These are phyloP conservation scores for Acronicta psi DNA, from an alignment of 2,888 invertebrate species.

Conservation along the genomic window DNA sequence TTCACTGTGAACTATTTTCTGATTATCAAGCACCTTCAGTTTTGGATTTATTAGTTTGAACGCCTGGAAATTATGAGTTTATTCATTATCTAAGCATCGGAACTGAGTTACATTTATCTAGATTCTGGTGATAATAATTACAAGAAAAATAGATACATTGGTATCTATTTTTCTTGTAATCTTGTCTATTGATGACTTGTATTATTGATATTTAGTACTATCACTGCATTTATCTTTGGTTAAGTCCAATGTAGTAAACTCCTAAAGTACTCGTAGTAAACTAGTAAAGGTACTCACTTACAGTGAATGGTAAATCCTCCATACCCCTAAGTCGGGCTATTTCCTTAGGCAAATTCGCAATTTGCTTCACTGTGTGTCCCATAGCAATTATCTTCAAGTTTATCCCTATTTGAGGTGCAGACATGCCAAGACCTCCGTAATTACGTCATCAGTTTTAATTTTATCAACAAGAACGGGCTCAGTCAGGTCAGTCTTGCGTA, in stretches of 20 bases:
- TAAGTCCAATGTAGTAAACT: no score
- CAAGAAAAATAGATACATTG: neutral
- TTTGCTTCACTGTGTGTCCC: constrained; percentile 81
- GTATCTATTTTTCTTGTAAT: no score
- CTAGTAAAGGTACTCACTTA: constrained; percentile 78
- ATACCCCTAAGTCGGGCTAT: constrained; percentile 83
- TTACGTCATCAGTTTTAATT: constrained; percentile 86
- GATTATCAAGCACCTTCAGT: constrained; percentile 90
- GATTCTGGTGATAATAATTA: neutral
- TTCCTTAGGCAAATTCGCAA: constrained; percentile 71
- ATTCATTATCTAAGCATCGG: neutral
- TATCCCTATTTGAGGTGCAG: constrained; percentile 93
- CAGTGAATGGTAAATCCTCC: constrained; percentile 89
- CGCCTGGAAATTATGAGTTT: constrained; percentile 82
- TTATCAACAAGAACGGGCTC: constrained; percentile 86
- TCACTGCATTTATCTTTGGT: no score
- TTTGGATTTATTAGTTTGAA: constrained; percentile 93
- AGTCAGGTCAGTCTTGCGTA: constrained; percentile 89
- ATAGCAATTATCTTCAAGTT: constrained; percentile 90
- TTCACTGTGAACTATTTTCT: constrained; percentile 89
- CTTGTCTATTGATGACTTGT: no score
- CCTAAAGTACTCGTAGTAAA: neutral
- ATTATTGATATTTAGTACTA: no score
- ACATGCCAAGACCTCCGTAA: constrained; percentile 91
- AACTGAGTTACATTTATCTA: neutral